Evolutionary conservation across 2,888 invertebrate genomes (phyloP), one percentile per base, ranked within the genome.

Genomic region (Nemotelus pantherinus): DNA sequence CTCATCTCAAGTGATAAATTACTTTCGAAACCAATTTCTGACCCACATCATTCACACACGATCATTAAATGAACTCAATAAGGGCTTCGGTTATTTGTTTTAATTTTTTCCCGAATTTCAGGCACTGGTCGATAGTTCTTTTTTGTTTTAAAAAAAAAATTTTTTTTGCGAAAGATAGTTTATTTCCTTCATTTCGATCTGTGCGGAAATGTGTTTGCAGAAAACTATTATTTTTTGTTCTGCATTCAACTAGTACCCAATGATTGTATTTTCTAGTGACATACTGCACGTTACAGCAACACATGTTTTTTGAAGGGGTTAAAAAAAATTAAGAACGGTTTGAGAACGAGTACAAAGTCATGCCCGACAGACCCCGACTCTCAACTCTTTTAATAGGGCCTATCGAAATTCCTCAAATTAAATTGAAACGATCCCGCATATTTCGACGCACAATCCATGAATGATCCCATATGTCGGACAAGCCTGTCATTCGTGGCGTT

Each of bases 391-490:
- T 48, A 6, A 39, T 74, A 63, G 7, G 44, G 48, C 63, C 48
- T 63, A 47, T 74, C 7, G 53, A 48, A 76, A 65, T 76, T 64
- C 67, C 55, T 64, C 55, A 55, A 64, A 77, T 71, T 71, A 72
- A 71, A 77, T 77, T 63, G 72, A 77, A 72, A 71, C 72, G 72
- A 77, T 77, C 77, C 77, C 72, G 77, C 77, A 77, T 77, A 72
- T 53, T 57, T 55, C 44, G 25, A 39, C 9, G 48, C 50, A 74
- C 44, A 39, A 41, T 63, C 63, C 48, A 48, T 74, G 48, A 74
- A 74, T 74, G 63, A 63, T 74, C 74, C 74, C 74, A 74, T 63
- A 74, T 75, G 75, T 64, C n/a, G 53, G 76, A 43, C 47, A 63
- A 65, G 65, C n/a, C 55, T 58, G 57, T 57, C 47, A 5, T 25